These are phyloP conservation scores for Rhadina sibilatrix DNA, from an alignment of 2,113 vertebrate genomes.

Conservation along the genomic window DNA sequence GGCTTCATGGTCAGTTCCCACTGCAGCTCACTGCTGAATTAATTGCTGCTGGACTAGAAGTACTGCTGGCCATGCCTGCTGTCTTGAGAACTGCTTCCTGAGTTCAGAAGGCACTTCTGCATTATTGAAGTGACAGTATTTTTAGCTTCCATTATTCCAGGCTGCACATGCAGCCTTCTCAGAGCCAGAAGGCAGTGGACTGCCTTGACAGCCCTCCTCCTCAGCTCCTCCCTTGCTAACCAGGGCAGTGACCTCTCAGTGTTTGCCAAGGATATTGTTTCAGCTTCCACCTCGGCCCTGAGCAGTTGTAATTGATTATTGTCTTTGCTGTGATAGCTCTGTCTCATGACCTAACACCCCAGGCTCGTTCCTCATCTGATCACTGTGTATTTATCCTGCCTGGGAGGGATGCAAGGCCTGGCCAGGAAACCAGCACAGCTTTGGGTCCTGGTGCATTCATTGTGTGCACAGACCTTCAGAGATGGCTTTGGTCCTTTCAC, in stretches of 20 bases:
- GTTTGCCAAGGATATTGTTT: conserved; percentile 5
- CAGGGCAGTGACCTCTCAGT: background rate
- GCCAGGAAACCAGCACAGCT: background rate
- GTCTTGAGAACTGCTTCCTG: background rate
- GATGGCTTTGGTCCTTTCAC: background rate
- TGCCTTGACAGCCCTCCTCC: background rate
- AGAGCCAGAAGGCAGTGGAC: background rate
- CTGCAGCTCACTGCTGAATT: background rate
- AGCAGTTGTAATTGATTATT: conserved; percentile 8
- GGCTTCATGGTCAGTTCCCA: background rate
- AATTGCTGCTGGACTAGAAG: background rate
- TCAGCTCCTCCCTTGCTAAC: background rate
- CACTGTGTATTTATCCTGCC: background rate
- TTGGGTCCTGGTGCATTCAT: background rate
- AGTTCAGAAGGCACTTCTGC: background rate
- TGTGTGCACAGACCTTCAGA: background rate
- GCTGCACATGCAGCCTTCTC: background rate
- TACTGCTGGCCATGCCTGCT: background rate
- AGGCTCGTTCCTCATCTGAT: background rate
- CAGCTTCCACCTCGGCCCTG: background rate
- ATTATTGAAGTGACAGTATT: background rate
- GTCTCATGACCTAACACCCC: conserved; percentile 33
- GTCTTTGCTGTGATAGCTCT: background rate
- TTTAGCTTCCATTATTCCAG: background rate
- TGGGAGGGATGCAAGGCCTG: background rate